Percentiles rank a stretch among this genome's conserved stretches.
These are phyloP conservation scores for Agrilus cyanescens DNA, from an alignment of 2,888 invertebrate species.

Conservation along the genomic window DNA sequence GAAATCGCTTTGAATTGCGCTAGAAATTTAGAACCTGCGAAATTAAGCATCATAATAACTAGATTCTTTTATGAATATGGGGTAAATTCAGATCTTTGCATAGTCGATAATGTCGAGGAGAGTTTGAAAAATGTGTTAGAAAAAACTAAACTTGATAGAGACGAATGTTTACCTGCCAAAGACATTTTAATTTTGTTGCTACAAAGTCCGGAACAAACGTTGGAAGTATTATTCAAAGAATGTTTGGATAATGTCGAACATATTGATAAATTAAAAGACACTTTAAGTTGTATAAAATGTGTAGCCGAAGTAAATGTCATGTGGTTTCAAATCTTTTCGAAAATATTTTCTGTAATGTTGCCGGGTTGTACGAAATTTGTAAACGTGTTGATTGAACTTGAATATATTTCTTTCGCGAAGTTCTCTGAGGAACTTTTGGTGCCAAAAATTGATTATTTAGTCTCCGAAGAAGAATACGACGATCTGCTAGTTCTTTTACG, in stretches of 20 bases:
- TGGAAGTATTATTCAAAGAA: slow-evolving; percentile 21
- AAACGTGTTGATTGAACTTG: slow-evolving; percentile 17
- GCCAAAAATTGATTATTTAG: slow-evolving; percentile 3
- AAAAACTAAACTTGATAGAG: slow-evolving; percentile 17
- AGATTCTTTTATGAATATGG: slow-evolving; percentile 24
- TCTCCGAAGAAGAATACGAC: slow-evolving; percentile 1
- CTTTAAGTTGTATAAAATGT: slow-evolving; percentile 11
- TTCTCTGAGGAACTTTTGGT: slow-evolving; percentile 9
- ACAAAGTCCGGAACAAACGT: slow-evolving; percentile 24
- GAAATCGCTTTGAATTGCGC: slow-evolving; percentile 26
- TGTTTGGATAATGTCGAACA: slow-evolving; percentile 24
- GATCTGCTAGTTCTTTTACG: slow-evolving; percentile 3
- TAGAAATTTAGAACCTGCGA: slow-evolving; percentile 16
- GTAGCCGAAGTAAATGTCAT: slow-evolving; percentile 20
- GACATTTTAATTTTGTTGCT: slow-evolving; percentile 25
- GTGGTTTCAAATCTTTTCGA: slow-evolving; percentile 18
- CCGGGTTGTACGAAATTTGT: slow-evolving; percentile 21
- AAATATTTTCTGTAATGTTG: slow-evolving; percentile 15
- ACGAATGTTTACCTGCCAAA: slow-evolving; percentile 15
- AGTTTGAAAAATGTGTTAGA: slow-evolving; percentile 23
- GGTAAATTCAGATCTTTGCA: slow-evolving; percentile 16
- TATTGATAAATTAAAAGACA: slow-evolving; percentile 15
- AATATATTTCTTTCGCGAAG: slow-evolving; percentile 17
- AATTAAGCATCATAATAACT: slow-evolving; percentile 19
- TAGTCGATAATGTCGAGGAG: slow-evolving; percentile 15